phyloP scores from a whole-genome alignment of 2,113 vertebrate species.

The Sander vitreus region DNA sequence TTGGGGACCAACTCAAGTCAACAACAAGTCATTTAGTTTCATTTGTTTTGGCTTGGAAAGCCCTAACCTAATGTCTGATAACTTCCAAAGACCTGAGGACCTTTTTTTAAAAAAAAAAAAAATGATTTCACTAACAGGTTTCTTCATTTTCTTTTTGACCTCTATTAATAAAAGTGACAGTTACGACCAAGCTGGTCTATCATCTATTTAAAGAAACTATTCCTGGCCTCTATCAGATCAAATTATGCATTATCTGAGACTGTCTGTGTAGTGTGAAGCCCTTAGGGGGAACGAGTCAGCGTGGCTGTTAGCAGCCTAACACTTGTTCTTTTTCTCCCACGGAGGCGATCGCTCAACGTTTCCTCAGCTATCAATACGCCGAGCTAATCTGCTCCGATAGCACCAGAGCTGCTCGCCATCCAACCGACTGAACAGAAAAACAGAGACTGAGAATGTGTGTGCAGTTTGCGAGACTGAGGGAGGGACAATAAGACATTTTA shows the following conservation, averaged over 20 bases:
- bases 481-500: background rate
- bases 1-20: too few species aligned
- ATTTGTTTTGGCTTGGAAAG: too few species aligned
- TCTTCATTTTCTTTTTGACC: background rate
- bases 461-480: background rate
- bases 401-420: background rate
- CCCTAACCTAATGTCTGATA: too few species aligned
- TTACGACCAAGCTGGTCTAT: background rate
- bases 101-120: too few species aligned
- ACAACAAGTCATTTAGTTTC: too few species aligned
- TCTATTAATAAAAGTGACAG: background rate
- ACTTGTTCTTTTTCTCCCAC: slow-evolving; percentile 2
- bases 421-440: background rate
- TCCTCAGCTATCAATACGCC: slow-evolving; percentile 8
- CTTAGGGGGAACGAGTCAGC: slow-evolving; percentile 8
- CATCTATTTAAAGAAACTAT: slow-evolving; percentile 14
- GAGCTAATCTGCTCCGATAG: background rate
- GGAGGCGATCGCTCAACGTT: background rate
- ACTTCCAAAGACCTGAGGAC: too few species aligned
- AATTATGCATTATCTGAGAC: slow-evolving; percentile 30
- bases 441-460: background rate
- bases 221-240: slow-evolving; percentile 2
- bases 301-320: slow-evolving; percentile 16
- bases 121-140: background rate
- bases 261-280: slow-evolving; percentile 1